phyloP scores from a whole-genome alignment of 2,797 vertebrate genomes.

The Dendrocincla fuliginosa region DNA sequence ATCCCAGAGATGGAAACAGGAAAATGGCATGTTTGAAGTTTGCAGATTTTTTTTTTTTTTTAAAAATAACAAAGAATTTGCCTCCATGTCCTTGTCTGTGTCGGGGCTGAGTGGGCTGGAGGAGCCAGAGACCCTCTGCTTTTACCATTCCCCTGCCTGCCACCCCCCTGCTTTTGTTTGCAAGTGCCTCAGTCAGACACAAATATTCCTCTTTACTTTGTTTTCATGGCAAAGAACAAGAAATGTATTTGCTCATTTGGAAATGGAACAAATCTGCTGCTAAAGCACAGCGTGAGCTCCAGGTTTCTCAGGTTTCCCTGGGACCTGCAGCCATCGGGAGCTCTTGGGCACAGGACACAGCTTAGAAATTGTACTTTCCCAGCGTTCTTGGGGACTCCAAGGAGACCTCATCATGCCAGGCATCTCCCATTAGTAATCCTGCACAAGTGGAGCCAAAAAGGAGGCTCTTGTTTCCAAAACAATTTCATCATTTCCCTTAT shows the following conservation, averaged over 20 bases:
- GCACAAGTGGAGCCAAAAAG: neutral
- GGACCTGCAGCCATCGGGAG: neutral
- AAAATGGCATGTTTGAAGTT: neutral
- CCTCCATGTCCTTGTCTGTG: neutral
- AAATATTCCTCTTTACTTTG: neutral
- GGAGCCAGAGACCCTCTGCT: neutral
- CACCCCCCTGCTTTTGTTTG: neutral
- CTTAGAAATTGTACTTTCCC: neutral
- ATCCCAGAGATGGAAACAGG: neutral
- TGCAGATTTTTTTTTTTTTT: neutral
- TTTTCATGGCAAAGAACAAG: neutral
- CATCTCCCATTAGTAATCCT: neutral
- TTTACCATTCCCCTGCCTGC: neutral
- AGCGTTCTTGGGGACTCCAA: neutral
- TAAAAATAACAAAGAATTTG: neutral
- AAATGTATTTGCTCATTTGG: neutral
- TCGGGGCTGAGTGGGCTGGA: neutral
- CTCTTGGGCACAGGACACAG: neutral
- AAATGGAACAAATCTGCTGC: neutral
- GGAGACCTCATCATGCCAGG: neutral
- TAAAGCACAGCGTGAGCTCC: neutral
- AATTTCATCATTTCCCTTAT: constrained; percentile 23
- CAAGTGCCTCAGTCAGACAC: neutral
- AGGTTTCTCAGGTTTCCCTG: neutral
- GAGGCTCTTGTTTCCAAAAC: constrained; percentile 39